Conservation (phyloP, 2,888 invertebrate genomes). For the Strigamia maritima region DNA sequence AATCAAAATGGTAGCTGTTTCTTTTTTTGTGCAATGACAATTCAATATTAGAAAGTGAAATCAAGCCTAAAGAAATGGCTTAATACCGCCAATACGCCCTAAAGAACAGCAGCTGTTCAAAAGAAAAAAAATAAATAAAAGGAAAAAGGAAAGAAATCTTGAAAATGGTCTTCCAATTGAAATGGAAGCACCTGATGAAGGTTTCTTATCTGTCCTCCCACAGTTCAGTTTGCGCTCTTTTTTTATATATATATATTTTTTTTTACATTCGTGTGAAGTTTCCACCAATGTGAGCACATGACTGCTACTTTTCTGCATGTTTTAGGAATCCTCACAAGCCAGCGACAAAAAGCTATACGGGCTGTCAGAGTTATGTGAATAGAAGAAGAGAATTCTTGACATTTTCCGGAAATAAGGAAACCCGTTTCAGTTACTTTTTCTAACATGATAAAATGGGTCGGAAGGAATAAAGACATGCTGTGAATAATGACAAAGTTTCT, state of each 20-base stretch:
- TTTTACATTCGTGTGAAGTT: not conserved
- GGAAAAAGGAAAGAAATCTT: constrained; percentile 14
- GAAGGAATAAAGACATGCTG: not conserved
- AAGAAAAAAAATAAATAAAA: constrained; percentile 24
- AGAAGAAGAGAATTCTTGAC: constrained; percentile 25
- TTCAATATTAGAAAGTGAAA: not conserved
- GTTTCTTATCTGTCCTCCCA: constrained; percentile 8
- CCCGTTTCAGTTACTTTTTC: constrained; percentile 22
- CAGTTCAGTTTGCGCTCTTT: not conserved
- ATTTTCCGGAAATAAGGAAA: constrained; percentile 34
- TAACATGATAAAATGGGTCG: not conserved
- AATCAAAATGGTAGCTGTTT: not conserved
- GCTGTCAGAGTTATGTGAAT: constrained; percentile 28
- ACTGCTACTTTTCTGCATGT: constrained; percentile 25
- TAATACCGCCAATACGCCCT: not conserved
- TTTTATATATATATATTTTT: not conserved
- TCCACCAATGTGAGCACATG: constrained; percentile 20
- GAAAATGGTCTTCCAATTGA: constrained; percentile 24
- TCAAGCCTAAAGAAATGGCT: constrained; percentile 3
- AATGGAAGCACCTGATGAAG: constrained; percentile 34
- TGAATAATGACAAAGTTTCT: not conserved
- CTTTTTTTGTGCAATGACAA: not conserved
- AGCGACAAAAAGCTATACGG: constrained; percentile 19
- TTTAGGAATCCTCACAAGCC: not conserved
- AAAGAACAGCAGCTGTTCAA: constrained; percentile 18